Conservation (phyloP, 1,140 invertebrate species). For the Aphaenogaster floridana region DNA sequence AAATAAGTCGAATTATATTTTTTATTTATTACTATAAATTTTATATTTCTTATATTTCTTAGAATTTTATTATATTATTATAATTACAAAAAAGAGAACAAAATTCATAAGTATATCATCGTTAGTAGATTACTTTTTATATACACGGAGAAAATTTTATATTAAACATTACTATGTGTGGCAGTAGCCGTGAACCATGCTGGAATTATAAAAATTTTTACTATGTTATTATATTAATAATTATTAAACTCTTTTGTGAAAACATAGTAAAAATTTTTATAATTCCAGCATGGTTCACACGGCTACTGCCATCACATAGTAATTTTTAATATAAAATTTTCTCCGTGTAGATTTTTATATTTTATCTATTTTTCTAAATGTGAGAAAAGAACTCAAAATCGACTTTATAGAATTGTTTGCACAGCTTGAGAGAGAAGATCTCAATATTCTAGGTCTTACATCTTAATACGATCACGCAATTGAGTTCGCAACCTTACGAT, state of each 20-base stretch:
- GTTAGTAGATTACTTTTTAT: not conserved
- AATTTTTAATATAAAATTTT: too few species aligned
- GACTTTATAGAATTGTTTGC: conserved; percentile 1
- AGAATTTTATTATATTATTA: not conserved
- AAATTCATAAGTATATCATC: not conserved
- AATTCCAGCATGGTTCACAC: too few species aligned
- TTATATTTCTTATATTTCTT: not conserved
- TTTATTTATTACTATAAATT: not conserved
- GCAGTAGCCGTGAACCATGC: too few species aligned
- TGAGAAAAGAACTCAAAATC: not conserved
- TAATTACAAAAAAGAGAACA: too few species aligned
- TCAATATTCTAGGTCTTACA: not conserved
- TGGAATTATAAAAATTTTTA: too few species aligned
- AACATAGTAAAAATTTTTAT: too few species aligned
- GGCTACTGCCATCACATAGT: too few species aligned
- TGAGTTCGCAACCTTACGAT: not conserved
- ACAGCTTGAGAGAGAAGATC: not conserved
- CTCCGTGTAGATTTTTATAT: not conserved
- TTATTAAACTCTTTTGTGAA: too few species aligned
- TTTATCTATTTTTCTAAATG: not conserved
- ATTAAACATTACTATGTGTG: too few species aligned
- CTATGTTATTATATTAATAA: too few species aligned
- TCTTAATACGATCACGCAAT: not conserved
- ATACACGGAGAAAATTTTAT: too few species aligned
- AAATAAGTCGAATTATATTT: not conserved